Evolutionary conservation across 2,888 invertebrate genomes (phyloP).

Genomic region (Chrysopilus asiliformis): DNA sequence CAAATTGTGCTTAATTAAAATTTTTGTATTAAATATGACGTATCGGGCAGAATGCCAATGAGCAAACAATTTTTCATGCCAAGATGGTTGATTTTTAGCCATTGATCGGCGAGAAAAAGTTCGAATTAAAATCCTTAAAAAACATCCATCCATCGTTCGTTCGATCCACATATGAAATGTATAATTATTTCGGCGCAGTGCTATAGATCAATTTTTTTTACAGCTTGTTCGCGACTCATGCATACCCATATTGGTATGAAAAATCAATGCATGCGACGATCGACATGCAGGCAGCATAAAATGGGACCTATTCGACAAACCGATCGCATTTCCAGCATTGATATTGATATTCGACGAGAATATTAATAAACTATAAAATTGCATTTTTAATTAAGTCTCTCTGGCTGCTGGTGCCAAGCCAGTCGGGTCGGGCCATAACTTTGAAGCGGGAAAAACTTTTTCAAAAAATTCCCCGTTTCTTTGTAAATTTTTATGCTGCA

Average conservation of each 20-base stretch:
- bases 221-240: too few species aligned
- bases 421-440: too few species aligned
- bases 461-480: too few species aligned
- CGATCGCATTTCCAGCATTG: constrained; percentile 8
- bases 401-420: background rate
- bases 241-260: too few species aligned
- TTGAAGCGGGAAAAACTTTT: too few species aligned
- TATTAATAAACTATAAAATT: constrained; percentile 18
- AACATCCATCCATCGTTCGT: background rate
- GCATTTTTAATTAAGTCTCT: constrained; percentile 18
- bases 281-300: too few species aligned
- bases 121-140: too few species aligned
- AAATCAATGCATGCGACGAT: too few species aligned
- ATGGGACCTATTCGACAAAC: too few species aligned
- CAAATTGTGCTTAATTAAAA: constrained; percentile 37
- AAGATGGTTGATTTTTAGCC: too few species aligned
- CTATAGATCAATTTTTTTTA: too few species aligned
- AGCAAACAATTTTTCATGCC: constrained; percentile 7
- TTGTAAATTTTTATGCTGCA: too few species aligned
- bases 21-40: constrained; percentile 37
- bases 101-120: background rate
- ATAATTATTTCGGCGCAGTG: background rate
- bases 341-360: constrained; percentile 18
- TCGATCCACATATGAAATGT: background rate
- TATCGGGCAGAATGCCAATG: constrained; percentile 35